Evolutionary conservation across 1,140 invertebrate species (phyloP).

Genomic region (Phymorhynchus buccinoides): DNA sequence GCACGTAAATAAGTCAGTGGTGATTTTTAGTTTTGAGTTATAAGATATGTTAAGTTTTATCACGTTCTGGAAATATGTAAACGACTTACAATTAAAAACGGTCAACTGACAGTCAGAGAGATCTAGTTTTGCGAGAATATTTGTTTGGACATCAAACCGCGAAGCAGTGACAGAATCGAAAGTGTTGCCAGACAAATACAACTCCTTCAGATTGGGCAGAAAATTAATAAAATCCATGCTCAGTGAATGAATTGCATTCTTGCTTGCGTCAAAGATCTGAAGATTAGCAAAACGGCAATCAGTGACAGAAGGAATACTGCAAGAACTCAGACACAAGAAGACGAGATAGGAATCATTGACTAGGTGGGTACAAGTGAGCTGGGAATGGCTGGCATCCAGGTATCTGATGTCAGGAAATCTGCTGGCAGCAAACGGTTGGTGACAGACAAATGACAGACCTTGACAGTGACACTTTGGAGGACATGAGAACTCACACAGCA

Average conservation of each 20-base stretch:
- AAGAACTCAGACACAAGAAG: not conserved
- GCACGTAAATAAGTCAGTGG: constrained; percentile 16
- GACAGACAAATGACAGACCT: constrained; percentile 18
- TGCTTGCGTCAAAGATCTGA: not conserved
- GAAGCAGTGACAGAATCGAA: not conserved
- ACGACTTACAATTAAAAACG: not conserved
- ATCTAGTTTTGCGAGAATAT: not conserved
- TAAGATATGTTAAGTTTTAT: not conserved
- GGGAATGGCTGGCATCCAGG: constrained; percentile 3
- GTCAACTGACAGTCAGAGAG: not conserved
- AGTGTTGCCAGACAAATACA: constrained; percentile 25
- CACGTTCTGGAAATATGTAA: constrained; percentile 8
- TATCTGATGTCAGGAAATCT: not conserved
- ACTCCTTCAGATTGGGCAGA: constrained; percentile 9
- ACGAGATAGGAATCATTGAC: not conserved
- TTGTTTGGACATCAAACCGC: not conserved
- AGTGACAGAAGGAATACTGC: constrained; percentile 13
- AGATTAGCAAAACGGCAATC: not conserved
- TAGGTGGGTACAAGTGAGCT: not conserved
- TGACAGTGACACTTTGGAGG: constrained; percentile 48
- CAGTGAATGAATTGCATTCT: constrained; percentile 24
- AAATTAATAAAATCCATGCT: not conserved
- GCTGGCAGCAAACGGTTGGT: not conserved
- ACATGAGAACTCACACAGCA: constrained; percentile 30
- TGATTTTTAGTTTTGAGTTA: not conserved